These are phyloP conservation scores for Sisyra terminalis DNA, from an alignment of 2,888 invertebrate species.

Conservation along the genomic window DNA sequence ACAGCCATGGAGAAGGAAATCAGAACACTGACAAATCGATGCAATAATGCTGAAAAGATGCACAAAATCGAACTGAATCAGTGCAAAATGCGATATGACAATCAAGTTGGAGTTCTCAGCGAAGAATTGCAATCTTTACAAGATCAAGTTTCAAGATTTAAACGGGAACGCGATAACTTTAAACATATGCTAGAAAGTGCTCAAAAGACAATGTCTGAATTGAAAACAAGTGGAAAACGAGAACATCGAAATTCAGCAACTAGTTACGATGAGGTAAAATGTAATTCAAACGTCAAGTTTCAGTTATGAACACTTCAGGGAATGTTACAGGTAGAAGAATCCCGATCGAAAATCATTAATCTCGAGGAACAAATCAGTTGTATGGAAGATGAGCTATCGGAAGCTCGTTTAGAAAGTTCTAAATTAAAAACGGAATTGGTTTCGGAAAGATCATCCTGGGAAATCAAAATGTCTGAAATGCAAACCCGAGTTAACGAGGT, in stretches of 20 bases:
- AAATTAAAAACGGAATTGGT: slow-evolving; percentile 79
- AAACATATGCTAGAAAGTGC: slow-evolving; percentile 81
- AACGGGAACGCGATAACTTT: slow-evolving; percentile 75
- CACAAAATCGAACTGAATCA: slow-evolving; percentile 65
- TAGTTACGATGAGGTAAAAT: slow-evolving; percentile 52
- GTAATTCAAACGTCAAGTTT: slow-evolving; percentile 2
- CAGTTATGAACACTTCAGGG: not conserved
- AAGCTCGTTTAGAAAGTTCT: slow-evolving; percentile 64
- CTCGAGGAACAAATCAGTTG: slow-evolving; percentile 72
- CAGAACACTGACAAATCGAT: slow-evolving; percentile 46
- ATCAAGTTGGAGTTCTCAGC: slow-evolving; percentile 61
- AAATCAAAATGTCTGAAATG: slow-evolving; percentile 75
- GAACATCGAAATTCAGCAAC: slow-evolving; percentile 44
- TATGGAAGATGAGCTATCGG: slow-evolving; percentile 77
- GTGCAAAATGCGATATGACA: slow-evolving; percentile 70
- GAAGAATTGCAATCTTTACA: slow-evolving; percentile 73
- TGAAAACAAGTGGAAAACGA: slow-evolving; percentile 41
- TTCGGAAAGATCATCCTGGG: slow-evolving; percentile 71
- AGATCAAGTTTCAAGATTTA: slow-evolving; percentile 62
- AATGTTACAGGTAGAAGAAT: slow-evolving; percentile 42
- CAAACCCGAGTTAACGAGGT: slow-evolving; percentile 76
- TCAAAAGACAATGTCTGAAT: slow-evolving; percentile 65
- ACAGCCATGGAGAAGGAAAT: slow-evolving; percentile 61
- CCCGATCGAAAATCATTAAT: slow-evolving; percentile 49
- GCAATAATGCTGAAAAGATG: slow-evolving; percentile 46